Evolutionary conservation across 2,113 vertebrate species (phyloP), one percentile per base, ranked within the genome.

Genomic region (Abramis brama): DNA sequence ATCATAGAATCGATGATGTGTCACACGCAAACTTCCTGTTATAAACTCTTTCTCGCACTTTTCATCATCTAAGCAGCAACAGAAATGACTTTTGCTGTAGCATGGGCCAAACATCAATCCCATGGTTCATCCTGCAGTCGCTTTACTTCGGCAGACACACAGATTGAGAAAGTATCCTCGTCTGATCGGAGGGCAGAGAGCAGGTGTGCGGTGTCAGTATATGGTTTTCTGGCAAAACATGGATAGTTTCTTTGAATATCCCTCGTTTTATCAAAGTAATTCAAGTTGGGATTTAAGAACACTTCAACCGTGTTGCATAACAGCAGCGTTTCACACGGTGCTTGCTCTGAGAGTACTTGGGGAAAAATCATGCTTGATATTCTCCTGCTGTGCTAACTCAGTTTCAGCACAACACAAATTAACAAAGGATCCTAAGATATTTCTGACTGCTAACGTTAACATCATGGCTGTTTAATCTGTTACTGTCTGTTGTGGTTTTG

Each of bases 11-110:
- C 85, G 85, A 87, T 85, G n/a, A 60, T 85, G 70, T 79, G 39
- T 86, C 87, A 78, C 68, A 81, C 52, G 5, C 80, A 87, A 87
- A 83, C 90, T 89, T 86, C 84, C 90, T 88, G 68, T 91, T 89
- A 86, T 86, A 87, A 83, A 33, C 82, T 57, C 36, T 76, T 88
- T 87, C 89, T 75, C 85, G 50, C 77, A 85, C 89, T 86, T 89
- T 88, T 89, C 82, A 87, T 90, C 90, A 89, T 88, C 76, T 66
- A 57, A 79, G 87, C 57, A 84, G 79, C 66, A 81, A 91, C 47
- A 85, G 77, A 71, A 79, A 91, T 91, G 89, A 91, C 90, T 91
- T 92, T 84, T 76, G 43, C 75, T 86, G 76, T 88, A 88, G 75
- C 52, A 64, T 50, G 30, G 71, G 86, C 52, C 45, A 8, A 11